A percentile compares a stretch with the other conserved stretches of the same genome.
These are phyloP conservation scores for Drosophila cognata DNA, from an alignment of 2,888 invertebrate genomes.

Conservation along the genomic window DNA sequence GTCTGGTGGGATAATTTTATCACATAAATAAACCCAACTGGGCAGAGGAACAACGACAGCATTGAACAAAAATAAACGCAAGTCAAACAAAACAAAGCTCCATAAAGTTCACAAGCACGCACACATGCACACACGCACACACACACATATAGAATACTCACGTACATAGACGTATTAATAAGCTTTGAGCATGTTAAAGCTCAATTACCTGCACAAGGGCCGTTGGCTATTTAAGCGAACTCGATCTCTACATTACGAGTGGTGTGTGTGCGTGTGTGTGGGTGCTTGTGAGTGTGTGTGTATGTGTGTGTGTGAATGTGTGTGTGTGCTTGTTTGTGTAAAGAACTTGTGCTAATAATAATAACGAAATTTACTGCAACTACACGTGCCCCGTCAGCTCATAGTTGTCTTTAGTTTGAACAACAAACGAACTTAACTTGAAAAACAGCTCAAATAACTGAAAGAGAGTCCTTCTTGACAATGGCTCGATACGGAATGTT, in stretches of 20 bases:
- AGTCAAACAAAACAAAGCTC: constrained; percentile 48
- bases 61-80: constrained; percentile 47
- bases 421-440: constrained; percentile 11
- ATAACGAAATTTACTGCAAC: constrained; percentile 35
- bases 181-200: constrained; percentile 68
- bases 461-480: neutral
- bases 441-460: constrained; percentile 6
- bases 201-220: constrained; percentile 64
- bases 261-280: neutral
- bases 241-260: constrained; percentile 34
- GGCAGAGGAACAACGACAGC: constrained; percentile 35
- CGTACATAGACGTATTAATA: constrained; percentile 61
- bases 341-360: constrained; percentile 24
- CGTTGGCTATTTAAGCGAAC: constrained; percentile 50
- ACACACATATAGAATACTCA: constrained; percentile 25
- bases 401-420: constrained; percentile 16
- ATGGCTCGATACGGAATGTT: neutral
- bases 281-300: neutral
- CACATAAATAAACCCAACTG: constrained; percentile 54
- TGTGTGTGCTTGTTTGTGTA: constrained; percentile 10
- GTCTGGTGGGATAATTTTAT: constrained; percentile 57
- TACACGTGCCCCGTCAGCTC: constrained; percentile 22
- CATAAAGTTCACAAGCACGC: constrained; percentile 30
- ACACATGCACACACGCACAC: neutral
- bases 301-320: constrained; percentile 5